These are phyloP conservation scores for Corvus cornix DNA, from an alignment of 2,113 vertebrate genomes.

Conservation along the genomic window DNA sequence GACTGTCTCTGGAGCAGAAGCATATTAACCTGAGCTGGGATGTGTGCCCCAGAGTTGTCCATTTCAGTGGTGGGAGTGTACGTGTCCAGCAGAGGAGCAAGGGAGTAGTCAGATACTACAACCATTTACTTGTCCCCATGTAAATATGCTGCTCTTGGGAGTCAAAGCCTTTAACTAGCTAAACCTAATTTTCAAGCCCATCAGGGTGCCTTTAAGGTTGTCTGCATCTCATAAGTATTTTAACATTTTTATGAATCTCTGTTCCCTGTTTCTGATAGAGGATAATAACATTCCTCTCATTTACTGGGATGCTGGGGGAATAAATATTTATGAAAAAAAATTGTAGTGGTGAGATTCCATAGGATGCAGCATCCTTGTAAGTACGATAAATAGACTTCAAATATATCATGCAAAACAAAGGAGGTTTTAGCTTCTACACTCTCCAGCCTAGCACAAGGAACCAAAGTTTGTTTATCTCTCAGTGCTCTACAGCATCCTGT, in stretches of 20 bases:
- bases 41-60: not conserved
- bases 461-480: not conserved
- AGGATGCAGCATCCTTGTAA: not conserved
- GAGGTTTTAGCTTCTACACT: not conserved
- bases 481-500: not conserved
- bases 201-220: constrained; percentile 29
- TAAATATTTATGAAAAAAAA: not conserved
- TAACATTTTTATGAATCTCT: constrained; percentile 5
- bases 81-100: not conserved
- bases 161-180: not conserved
- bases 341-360: not conserved
- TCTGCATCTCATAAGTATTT: not conserved
- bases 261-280: not conserved
- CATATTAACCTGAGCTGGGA: not conserved
- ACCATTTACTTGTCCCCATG: not conserved
- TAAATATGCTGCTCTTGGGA: not conserved
- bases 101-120: not conserved
- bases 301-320: not conserved
- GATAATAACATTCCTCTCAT: not conserved
- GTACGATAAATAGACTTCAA: not conserved
- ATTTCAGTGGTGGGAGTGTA: not conserved
- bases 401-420: not conserved
- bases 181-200: constrained; percentile 38
- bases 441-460: not conserved
- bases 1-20: not conserved